Base-by-base conservation (phyloP, 2,797 vertebrate species). In the Lacerta viridis region DNA sequence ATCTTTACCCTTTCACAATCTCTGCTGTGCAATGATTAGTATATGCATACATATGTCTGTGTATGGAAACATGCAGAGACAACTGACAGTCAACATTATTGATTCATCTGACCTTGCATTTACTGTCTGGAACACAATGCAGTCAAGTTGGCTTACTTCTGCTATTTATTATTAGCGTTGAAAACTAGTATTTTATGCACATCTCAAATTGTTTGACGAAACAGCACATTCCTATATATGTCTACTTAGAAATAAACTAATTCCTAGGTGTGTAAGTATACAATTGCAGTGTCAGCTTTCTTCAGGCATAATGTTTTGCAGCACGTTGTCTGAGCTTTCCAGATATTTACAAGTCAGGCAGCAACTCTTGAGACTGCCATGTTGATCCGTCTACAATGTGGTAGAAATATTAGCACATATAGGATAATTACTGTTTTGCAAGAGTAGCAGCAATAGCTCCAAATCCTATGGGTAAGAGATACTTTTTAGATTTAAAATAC, bases 181-280 rank as follows among this genome's bases (percentile, higher is more conserved):
- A 39, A 81, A 71, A 80, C 33, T 55, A 39, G 7, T 83, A 50
- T 66, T 39, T 85, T 85, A 25, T 86, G 43, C 59, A 29, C 6
- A 43, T 39, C 9, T 80, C 69, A 76, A 80, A 11, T 72, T 36
- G 59, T 74, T 87, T 87, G 29, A 80, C 25, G 41, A 87, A 78
- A 55, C 13, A 15, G 3, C 3, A 55, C 50, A 55, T 55, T 15
- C 8, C 17, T 23, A 77, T 43, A 64, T 23, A 23, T 64, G 20
- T 23, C 61, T 64, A 64, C 61, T 5, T 64, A 64, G 61, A 64
- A 64, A 23, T 55, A 55, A 55, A 55, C 50, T 55, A 55, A 55
- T 13, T 64, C 20, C 20, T 23, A 64, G 20, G 1, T 64, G 6
- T 7, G 20, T 61, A 18, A 18, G 59, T 23, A 20, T 61, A 61